These are phyloP conservation scores for Aplysia californica DNA, from an alignment of 1,140 invertebrate genomes.

Conservation along the genomic window DNA sequence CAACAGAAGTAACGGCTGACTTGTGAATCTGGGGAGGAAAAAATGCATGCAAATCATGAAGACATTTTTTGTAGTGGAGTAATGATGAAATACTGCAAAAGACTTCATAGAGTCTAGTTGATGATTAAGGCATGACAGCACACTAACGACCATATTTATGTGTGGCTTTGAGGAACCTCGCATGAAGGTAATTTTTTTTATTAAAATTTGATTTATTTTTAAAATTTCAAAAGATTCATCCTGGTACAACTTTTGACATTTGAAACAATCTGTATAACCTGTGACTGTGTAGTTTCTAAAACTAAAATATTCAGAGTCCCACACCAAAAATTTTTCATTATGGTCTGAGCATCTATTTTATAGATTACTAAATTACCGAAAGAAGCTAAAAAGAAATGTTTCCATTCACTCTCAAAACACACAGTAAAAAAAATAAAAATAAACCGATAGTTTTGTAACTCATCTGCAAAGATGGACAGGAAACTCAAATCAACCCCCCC, in stretches of 20 bases:
- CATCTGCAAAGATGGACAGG: background rate
- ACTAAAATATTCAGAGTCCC: background rate
- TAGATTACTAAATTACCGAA: background rate
- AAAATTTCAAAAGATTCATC: no score
- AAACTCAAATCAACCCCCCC: background rate
- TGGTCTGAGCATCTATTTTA: background rate
- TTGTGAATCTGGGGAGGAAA: slow-evolving; percentile 36
- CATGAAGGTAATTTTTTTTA: background rate
- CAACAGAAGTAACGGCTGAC: slow-evolving; percentile 31
- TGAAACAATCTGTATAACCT: no score
- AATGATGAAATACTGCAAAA: background rate
- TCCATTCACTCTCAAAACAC: background rate
- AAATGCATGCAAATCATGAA: background rate
- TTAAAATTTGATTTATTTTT: background rate
- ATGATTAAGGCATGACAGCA: no score
- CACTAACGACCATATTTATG: no score
- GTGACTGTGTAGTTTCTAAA: no score
- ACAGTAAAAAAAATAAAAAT: background rate
- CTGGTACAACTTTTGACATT: no score
- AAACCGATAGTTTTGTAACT: background rate
- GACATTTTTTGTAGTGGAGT: background rate
- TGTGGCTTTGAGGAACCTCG: background rate
- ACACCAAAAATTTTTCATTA: background rate
- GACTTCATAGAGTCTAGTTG: background rate
- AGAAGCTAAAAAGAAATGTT: background rate